Conservation (phyloP, 1,140 invertebrate species). For the Homarus americanus region DNA sequence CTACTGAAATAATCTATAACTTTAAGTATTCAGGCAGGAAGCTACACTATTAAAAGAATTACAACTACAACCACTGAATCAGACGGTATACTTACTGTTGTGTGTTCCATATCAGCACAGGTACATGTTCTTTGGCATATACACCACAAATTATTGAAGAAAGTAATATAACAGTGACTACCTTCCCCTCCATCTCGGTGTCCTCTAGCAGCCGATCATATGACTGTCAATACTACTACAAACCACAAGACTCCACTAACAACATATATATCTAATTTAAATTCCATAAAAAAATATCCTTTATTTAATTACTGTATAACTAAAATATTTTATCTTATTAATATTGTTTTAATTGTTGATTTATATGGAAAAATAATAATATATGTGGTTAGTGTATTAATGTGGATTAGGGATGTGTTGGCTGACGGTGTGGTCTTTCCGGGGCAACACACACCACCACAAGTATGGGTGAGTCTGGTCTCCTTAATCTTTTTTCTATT, state of each 20-base stretch:
- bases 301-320: too few relatives aligned
- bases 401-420: background rate
- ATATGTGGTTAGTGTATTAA: background rate
- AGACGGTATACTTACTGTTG: background rate
- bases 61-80: too few relatives aligned
- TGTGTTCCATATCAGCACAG: constrained; percentile 60
- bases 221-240: constrained; percentile 59
- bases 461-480: constrained; percentile 42
- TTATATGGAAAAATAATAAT: background rate
- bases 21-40: too few relatives aligned
- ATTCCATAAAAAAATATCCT: too few relatives aligned
- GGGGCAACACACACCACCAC: constrained; percentile 30
- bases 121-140: constrained; percentile 44
- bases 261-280: too few relatives aligned
- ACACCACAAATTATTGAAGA: constrained; percentile 20
- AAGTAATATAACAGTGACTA: background rate
- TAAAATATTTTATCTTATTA: background rate
- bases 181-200: constrained; percentile 27
- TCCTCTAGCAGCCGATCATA: constrained; percentile 37
- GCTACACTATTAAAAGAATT: too few relatives aligned
- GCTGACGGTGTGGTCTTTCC: constrained; percentile 42
- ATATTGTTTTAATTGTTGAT: background rate
- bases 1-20: too few relatives aligned
- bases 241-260: background rate
- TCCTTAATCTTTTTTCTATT: too few relatives aligned